Evolutionary conservation across 2,888 invertebrate species (phyloP).

Genomic region (Eucera pruinosa): DNA sequence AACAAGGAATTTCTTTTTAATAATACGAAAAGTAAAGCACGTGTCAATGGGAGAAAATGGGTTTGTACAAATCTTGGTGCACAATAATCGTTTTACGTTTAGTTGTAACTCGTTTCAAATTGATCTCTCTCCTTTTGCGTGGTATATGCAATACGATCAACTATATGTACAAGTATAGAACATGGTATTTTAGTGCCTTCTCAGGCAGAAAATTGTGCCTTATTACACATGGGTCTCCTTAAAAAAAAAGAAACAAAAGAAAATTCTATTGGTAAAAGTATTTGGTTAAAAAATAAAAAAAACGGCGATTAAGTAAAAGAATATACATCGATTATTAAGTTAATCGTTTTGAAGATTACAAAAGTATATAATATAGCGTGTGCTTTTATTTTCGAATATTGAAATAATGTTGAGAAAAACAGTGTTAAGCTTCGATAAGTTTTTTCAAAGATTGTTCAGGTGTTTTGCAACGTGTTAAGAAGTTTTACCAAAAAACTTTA

Average conservation of each 20-base stretch:
- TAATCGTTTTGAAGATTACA: slow-evolving; percentile 36
- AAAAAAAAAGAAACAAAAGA: slow-evolving; percentile 8
- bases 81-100: slow-evolving; percentile 67
- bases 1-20: slow-evolving; percentile 3
- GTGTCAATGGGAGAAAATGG: slow-evolving; percentile 4
- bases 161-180: slow-evolving; percentile 59
- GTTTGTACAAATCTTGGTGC: slow-evolving; percentile 57
- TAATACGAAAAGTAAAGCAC: neutral
- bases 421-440: slow-evolving; percentile 2
- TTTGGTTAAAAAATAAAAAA: slow-evolving; percentile 24
- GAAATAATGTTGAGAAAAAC: slow-evolving; percentile 15
- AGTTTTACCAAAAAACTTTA: slow-evolving; percentile 23
- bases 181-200: slow-evolving; percentile 69
- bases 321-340: slow-evolving; percentile 25
- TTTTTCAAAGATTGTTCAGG: neutral
- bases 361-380: slow-evolving; percentile 25
- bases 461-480: neutral
- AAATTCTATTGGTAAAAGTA: slow-evolving; percentile 37
- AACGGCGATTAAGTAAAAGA: slow-evolving; percentile 36
- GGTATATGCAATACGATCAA: slow-evolving; percentile 61
- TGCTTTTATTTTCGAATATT: slow-evolving; percentile 47
- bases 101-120: slow-evolving; percentile 64
- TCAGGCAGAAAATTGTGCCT: slow-evolving; percentile 70
- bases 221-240: slow-evolving; percentile 65
- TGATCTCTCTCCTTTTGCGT: slow-evolving; percentile 68